Evolutionary conservation across 2,888 invertebrate species (phyloP), one percentile per base, ranked within the genome.

Genomic region (Gnatocerus cornutus): DNA sequence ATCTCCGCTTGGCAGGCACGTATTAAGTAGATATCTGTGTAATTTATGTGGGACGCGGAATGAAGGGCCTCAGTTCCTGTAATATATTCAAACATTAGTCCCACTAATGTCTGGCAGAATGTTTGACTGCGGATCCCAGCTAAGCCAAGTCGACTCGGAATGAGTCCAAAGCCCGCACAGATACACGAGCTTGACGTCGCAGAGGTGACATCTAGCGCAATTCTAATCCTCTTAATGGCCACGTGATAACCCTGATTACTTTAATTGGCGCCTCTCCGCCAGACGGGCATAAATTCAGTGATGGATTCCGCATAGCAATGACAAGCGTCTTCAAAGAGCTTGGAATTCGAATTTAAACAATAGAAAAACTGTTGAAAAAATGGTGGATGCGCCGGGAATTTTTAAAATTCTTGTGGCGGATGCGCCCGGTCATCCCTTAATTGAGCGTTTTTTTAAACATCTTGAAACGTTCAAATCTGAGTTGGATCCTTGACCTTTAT

Each of bases 211-310:
- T 81, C 79, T 77, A 79, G 80, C 80, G 80, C 77, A 76, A 78
- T 78, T 79, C 87, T 89, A 90, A 90, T 89, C 89, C 89, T 87
- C 88, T 89, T 89, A 89, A 89, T 87, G 88, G 89, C 88, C 88
- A 88, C 83, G 88, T 88, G 89, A 89, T 88, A 89, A 88, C 88
- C 88, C 88, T 88, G 89, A 89, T 89, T 89, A 89, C 89, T 89
- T 89, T 89, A 89, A 89, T 89, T 89, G 89, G 89, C 88, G 88
- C 87, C 88, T 88, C 41, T 70, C 88, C 88, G 87, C 87, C 88
- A 88, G 87, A 88, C 87, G 65, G 65, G 73, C 73, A 74, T 77
- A 76, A 77, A 77, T 77, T 77, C 71, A 3, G 46, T 48, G 65
- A 56, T 56, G 16, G 56, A 56, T 65, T 16, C 12, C 27, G 43